These are phyloP conservation scores for Aradus depressus DNA, from an alignment of 2,888 invertebrate genomes.

Conservation along the genomic window DNA sequence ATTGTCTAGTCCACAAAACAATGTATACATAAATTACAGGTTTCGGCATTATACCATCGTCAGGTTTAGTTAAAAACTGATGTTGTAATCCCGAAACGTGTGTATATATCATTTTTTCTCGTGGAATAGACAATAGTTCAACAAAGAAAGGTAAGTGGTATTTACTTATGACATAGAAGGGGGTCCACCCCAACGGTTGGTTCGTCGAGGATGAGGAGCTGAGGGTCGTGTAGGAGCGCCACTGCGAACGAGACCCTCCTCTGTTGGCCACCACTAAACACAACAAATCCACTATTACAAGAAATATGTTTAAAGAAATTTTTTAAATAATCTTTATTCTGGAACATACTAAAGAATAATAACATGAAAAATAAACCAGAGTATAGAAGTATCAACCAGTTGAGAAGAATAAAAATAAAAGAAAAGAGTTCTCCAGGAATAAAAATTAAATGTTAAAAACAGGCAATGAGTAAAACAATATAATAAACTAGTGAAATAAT, in stretches of 20 bases:
- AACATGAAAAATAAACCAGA: not conserved
- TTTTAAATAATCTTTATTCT: not conserved
- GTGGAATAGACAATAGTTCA: not conserved
- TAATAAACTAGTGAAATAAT: too few species aligned
- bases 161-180: conserved; percentile 42
- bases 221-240: conserved; percentile 77
- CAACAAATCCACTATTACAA: not conserved
- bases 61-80: too few species aligned
- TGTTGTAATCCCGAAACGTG: not conserved
- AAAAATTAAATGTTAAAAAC: not conserved
- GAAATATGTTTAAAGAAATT: not conserved
- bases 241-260: conserved; percentile 79
- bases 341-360: not conserved
- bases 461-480: too few species aligned
- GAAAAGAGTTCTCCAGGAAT: too few species aligned
- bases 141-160: not conserved
- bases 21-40: too few species aligned
- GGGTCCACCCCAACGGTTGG: conserved; percentile 93
- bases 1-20: too few species aligned
- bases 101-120: not conserved
- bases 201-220: conserved; percentile 79
- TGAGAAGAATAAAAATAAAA: not conserved
- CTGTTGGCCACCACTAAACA: conserved; percentile 68
- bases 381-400: not conserved
- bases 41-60: too few species aligned